Conservation (phyloP, 2,113 vertebrate genomes). For the Symphodus melops region DNA sequence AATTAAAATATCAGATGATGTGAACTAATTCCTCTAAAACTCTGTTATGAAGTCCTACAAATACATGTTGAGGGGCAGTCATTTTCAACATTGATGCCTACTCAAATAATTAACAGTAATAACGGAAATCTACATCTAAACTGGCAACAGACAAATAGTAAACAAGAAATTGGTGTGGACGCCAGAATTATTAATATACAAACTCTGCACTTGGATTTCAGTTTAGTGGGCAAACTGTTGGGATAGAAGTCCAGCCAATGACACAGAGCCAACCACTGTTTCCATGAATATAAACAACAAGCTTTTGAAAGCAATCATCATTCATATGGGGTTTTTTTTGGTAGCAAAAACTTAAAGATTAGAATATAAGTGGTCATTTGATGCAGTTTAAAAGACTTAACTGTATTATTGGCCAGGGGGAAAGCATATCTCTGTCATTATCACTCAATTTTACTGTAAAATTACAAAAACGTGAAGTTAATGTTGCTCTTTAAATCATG, state of each 20-base stretch:
- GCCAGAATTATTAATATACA: slow-evolving; percentile 33
- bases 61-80: neutral
- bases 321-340: slow-evolving; percentile 4
- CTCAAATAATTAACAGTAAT: slow-evolving; percentile 10
- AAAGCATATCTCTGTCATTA: slow-evolving; percentile 35
- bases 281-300: slow-evolving; percentile 14
- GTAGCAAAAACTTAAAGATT: slow-evolving; percentile 5
- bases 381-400: slow-evolving; percentile 1
- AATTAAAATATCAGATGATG: neutral
- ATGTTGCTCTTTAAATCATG: slow-evolving; percentile 29
- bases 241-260: slow-evolving; percentile 18
- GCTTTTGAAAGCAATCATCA: slow-evolving; percentile 31
- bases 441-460: slow-evolving; percentile 49
- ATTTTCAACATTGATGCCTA: slow-evolving; percentile 7
- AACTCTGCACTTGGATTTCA: slow-evolving; percentile 5
- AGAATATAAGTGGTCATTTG: slow-evolving; percentile 7
- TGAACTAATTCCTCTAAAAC: too few relatives aligned
- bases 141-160: neutral
- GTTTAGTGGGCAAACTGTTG: slow-evolving; percentile 29
- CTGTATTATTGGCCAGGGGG: slow-evolving; percentile 4
- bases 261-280: neutral
- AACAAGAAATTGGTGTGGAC: slow-evolving; percentile 6
- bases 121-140: neutral
- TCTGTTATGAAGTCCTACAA: slow-evolving; percentile 2
- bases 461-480: slow-evolving; percentile 20